Evolutionary conservation across 1,140 invertebrate species (phyloP), one percentile per base, ranked within the genome.

Genomic region (Meteorus sp.): DNA sequence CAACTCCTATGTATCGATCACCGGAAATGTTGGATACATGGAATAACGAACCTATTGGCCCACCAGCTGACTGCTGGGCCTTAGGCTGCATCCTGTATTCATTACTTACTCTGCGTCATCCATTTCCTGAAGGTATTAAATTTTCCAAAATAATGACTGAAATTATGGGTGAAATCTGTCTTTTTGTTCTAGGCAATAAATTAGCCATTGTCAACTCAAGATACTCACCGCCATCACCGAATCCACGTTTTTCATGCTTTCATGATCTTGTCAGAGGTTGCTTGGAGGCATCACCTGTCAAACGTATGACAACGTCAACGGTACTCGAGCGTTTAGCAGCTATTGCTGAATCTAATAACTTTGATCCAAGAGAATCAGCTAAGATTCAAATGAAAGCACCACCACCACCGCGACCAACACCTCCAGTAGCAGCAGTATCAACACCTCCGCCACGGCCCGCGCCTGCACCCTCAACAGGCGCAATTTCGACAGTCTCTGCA

Each of bases 1-100:
- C 92, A 23, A 94, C 92, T 1, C 92, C 92, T 0, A 93, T 93
- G 91, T 94, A 93, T 71, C 81, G 91, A 68, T 88, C 96, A 1
- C 97, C 97, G 19, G 97, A 99, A 83, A 97, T 98, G 86, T 81
- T 99, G 50, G 97, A 99, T 75, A 93, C 96, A 0, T 99, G 98
- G 90, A 94, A 90, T 71, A 98, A 99, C 79, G 90, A 90, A 77
- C 89, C 89, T 35, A 96, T 99, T 60, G 92, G 93, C 29, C 84
- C 88, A 59, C 86, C 90, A 13, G 86, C 89, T 2, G 98, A 99
- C 81, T 86, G 97, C 23, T 99, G 98, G 97, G 96, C 97, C 2
- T 80, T 99, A 17, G 97, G 98, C 4, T 99, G 98, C 80, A 86
- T 99, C 50, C 79, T 99, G 0, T 99, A 94, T 78, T 86, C 90